Evolutionary conservation across 2,888 invertebrate genomes (phyloP), one percentile per base, ranked within the genome.

Genomic region (Phlogophora meticulosa): DNA sequence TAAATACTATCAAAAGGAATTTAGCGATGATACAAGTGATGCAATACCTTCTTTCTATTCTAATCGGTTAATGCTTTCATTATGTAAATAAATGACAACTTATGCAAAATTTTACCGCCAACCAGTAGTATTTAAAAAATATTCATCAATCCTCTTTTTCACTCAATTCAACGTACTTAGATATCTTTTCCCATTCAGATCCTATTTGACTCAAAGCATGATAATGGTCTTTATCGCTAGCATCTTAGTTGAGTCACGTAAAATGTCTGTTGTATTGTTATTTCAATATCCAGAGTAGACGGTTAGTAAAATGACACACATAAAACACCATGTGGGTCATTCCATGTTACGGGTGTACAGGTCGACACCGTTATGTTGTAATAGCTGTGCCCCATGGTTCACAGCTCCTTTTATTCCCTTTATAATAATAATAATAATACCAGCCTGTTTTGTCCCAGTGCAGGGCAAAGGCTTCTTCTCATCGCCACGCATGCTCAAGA

Each of bases 11-110:
- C 22, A 17, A 22, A 61, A 20, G 9, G 1, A 52, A 42, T 62
- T 48, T 24, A 17, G 20, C 9, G 4, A 48, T 66, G 34, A 51
- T 66, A 42, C 15, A 10, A 48, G 20, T 81, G 71, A 77, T 69
- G 71, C 72, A 77, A 82, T 40, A 56, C 13, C 28, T 42, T 76
- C 48, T 73, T 61, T 62, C 65, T 51, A 46, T 58, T 61, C 7
- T 15, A 53, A 73, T 45, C 0, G 0, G 11, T n/a, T 43, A 61
- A 57, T 79, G 46, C 53, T 70, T 66, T 63, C 36, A 40, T 68
- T 68, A 73, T 65, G 58, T 45, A 22, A 70, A 65, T 60, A 40
- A 38, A 59, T 64, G 59, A 62, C 17, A 62, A 24, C 3, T 45
- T 46, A 72, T 75, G 63, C 13, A 42, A 68, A 71, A 62, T 64